These are phyloP conservation scores for Itoplectis maculator DNA, from an alignment of 2,888 invertebrate genomes.

Conservation along the genomic window DNA sequence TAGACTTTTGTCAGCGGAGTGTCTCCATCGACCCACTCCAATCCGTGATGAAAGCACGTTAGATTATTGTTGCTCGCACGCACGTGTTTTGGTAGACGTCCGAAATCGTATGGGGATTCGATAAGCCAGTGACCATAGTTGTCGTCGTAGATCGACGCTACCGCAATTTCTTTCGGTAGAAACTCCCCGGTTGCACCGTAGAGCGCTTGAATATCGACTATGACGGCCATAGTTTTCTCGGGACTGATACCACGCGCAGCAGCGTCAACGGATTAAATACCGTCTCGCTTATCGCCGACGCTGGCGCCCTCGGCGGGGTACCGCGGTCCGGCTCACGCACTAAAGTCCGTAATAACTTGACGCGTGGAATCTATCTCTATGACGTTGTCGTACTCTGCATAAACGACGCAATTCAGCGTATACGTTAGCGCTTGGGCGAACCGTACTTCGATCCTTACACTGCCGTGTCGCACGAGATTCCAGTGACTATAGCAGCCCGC, in stretches of 20 bases:
- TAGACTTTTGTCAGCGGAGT: no score
- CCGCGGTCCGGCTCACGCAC: no score
- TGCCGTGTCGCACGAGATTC: slow-evolving; percentile 65
- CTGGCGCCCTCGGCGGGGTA: no score
- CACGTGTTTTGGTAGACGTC: not conserved
- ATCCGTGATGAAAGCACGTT: no score
- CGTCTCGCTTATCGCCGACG: slow-evolving; percentile 66
- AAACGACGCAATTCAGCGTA: slow-evolving; percentile 68
- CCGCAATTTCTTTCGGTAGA: slow-evolving; percentile 25
- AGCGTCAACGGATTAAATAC: not conserved
- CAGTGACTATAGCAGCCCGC: slow-evolving; percentile 65
- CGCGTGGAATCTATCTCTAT: no score
- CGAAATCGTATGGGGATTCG: slow-evolving; percentile 26
- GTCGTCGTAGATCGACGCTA: not conserved
- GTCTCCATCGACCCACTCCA: no score
- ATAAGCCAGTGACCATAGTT: slow-evolving; percentile 34
- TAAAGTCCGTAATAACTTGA: no score
- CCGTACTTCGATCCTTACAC: slow-evolving; percentile 69
- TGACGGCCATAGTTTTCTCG: slow-evolving; percentile 70
- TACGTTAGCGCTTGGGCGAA: slow-evolving; percentile 67
- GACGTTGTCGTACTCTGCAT: slow-evolving; percentile 69
- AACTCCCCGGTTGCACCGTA: not conserved
- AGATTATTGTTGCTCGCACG: not conserved
- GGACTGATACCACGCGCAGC: no score
- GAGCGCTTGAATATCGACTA: slow-evolving; percentile 31